A percentile compares a stretch with the other conserved stretches of the same genome.
Evolutionary conservation across 2,113 vertebrate species (phyloP).

Genomic region (Balaeniceps rex): DNA sequence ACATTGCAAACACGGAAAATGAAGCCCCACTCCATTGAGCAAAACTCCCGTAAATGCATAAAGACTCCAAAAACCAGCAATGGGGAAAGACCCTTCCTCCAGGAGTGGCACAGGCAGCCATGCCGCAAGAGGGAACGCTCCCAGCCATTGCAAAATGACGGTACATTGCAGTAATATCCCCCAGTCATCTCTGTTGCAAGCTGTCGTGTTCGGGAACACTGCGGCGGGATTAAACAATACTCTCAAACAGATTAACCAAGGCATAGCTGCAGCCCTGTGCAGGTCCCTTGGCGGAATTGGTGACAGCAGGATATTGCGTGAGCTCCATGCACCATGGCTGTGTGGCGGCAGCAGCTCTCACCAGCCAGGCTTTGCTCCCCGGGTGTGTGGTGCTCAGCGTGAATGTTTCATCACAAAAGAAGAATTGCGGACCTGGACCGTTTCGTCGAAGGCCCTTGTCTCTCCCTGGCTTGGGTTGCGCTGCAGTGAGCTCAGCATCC

Average conservation of each 20-base stretch:
- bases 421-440: too few species aligned
- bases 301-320: too few species aligned
- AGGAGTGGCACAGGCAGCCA: rapidly evolving
- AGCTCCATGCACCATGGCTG: rapidly evolving
- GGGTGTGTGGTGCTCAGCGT: rapidly evolving
- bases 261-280: background rate
- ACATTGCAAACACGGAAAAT: background rate
- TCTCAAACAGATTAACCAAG: background rate
- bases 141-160: background rate
- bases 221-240: background rate
- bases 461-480: background rate
- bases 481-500: background rate
- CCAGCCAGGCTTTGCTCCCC: background rate
- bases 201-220: background rate
- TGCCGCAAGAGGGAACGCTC: rapidly evolving
- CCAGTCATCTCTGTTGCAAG: background rate
- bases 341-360: background rate
- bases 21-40: background rate
- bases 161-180: background rate
- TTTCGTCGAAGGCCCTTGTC: rapidly evolving
- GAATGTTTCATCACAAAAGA: background rate
- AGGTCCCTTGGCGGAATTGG: background rate
- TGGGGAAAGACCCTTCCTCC: background rate
- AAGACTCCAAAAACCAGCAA: rapidly evolving
- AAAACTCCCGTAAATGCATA: background rate